Base-by-base conservation (phyloP, 2,113 vertebrate species). In the Myrmecophaga tridactyla region DNA sequence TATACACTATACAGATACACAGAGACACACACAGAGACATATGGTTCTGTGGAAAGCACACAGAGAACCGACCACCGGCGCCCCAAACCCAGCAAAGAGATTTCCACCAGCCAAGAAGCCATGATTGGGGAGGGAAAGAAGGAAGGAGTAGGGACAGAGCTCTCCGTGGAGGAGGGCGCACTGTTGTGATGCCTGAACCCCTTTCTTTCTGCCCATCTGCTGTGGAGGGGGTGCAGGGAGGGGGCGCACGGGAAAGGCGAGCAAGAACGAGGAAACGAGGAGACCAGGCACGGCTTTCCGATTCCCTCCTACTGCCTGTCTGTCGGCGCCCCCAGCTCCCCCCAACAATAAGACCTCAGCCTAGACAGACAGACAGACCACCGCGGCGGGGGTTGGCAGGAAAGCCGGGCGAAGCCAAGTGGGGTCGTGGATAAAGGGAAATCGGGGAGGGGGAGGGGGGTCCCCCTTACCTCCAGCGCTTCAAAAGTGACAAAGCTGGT, bases 401-500 rank as follows among this genome's bases (percentile, higher is more conserved):
- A 20, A 86, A 72, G 87, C 58, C 56, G 13, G 93, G 90, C 94
- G 67, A 95, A 43, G 89, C 95, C 90, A 9, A 94, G 77, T 27
- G 92, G 95, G 94, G 96, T 95, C 94, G 86, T 75, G 97, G 94
- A 96, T 97, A 96, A 97, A 96, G 92, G 90, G 83, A 84, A 93
- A 86, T 56, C 60, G 43, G 58, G 73, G 97, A 60, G 53, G 75
- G 97, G 67, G 53, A 67, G 90, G 88, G 86, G 81, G 88, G 81
- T 77, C 90, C 91, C 85, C 88, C 99, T 99, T 98, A 99, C 99
- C 99, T 99, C 99, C 96, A 99, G 97, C 94, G 99, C 99, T 97
- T 99, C 99, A 97, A 99, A 98, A 96, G 99, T 99, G 97, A 99
- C 98, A 85, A 99, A 99, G 94, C 99, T 99, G 67, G 99, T 98